Evolutionary conservation across 2,797 vertebrate species (phyloP), one percentile per base, ranked within the genome.

Genomic region (Channallabes apus): DNA sequence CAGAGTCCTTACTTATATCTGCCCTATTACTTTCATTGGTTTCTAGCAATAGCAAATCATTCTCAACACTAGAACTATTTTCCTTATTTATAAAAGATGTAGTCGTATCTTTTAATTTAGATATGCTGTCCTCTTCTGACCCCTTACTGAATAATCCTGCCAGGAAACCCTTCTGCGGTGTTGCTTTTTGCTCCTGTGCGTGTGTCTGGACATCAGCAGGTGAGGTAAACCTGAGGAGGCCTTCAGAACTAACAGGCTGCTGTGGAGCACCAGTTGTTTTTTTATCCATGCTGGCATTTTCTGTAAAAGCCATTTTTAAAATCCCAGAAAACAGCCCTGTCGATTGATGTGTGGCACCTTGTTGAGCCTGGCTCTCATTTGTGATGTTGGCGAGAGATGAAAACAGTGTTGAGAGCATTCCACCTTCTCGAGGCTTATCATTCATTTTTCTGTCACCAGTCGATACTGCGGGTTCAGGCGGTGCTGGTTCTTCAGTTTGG

Each of bases 311-410:
- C 69, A 87, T 71, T 87, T 94, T 94, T 82, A 96, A 92, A 54
- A 96, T 88, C 0, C 94, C 95, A 89, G 95, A 94, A 73, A 97
- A 91, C 12, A 96, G 77, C 29, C 94, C 92, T 76, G 91, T 90
- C 87, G 93, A 85, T 22, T 93, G 93, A 24, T 92, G 22, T 22
- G 85, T 56, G 71, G 91, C 71, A 58, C 64, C 86, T 38, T 91
- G 89, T 68, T 93, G 91, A 58, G 86, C 62, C 89, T 92, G 91
- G 32, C 32, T 87, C 2, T 88, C 84, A 84, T 64, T 87, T 81
- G 83, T 62, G 17, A 80, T 56, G 17, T 54, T 69, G 82, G 86
- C 68, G 83, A 92, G 54, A 80, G 94, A 89, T 82, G 93, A 93
- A 92, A 95, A 93, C 0, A 96, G 35, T 18, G 92, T 91, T 80